Base-by-base conservation (phyloP, 2,888 invertebrate genomes). In the Prosapia bicincta region DNA sequence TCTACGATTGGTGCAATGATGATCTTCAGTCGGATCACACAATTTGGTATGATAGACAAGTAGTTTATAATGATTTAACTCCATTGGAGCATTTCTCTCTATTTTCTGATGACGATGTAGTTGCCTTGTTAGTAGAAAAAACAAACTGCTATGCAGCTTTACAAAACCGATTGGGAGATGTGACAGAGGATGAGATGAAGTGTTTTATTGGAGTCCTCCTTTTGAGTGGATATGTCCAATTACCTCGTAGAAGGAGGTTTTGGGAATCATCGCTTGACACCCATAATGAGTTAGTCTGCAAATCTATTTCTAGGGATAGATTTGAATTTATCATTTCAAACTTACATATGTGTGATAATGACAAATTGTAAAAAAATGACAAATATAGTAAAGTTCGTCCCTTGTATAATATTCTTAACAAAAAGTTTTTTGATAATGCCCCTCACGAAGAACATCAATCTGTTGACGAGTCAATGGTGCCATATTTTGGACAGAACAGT, bases 401-500 rank as follows among this genome's bases (percentile, higher is more conserved):
- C 9, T 20, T 69, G n/a, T 67, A 25, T 10, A 24, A 67, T 9
- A 6, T 25, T 6, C 6, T 67, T 6, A 67, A 67, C 71, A 66
- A 65, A 43, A 43, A 23, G 23, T 76, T 72, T 28, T 26, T 72
- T n/a, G 67, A 71, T 32, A 32, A 66, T 43, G 23, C 28, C 9
- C 28, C 9, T 6, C 28, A 28, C 9, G 28, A 28, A 9, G 28
- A 9, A n/a, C 9, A 9, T 28, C 28, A 28, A 6, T 28, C 71
- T 32, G 71, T 73, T 20, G 43, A 76, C 6, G 73, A 73, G 69
- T 43, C 73, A 43, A 73, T 73, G 66, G 70, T 77, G 0, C 73
- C 73, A 38, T 76, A 76, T 25, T 74, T 74, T 66, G 76, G 73
- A 28, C n/a, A 15, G 28, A 32, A 43, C 76, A 76, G 69, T 1